phyloP scores from a whole-genome alignment of 64 coral and sea anemone genomes.

The Hydrozoanthus tunicans region DNA sequence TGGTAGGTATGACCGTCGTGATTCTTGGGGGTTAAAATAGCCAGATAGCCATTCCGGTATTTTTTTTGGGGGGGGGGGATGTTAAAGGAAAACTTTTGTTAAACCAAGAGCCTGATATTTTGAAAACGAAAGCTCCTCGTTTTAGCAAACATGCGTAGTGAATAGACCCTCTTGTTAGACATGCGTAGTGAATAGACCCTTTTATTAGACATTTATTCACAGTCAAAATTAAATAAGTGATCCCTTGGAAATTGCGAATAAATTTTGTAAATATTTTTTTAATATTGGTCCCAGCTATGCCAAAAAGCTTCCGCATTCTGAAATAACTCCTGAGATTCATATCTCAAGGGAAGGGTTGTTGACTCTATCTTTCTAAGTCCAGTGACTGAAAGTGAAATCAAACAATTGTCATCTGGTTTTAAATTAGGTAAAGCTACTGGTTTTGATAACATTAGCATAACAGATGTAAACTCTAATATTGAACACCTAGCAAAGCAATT shows the following conservation, averaged over 20 bases:
- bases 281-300: slow-evolving; percentile 23
- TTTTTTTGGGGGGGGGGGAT: too few species aligned
- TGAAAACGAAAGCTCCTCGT: too few species aligned
- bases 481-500: background rate
- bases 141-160: too few species aligned
- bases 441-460: background rate
- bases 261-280: slow-evolving; percentile 42
- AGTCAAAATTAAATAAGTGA: slow-evolving; percentile 38
- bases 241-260: slow-evolving; percentile 35
- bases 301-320: background rate
- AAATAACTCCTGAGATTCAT: background rate
- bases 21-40: too few species aligned
- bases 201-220: background rate
- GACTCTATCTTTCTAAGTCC: slow-evolving; percentile 30
- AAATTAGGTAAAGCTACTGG: slow-evolving; percentile 9
- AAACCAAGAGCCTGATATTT: too few species aligned
- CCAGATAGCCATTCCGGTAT: too few species aligned
- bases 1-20: too few species aligned
- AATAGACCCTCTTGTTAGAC: too few species aligned
- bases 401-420: slow-evolving; percentile 13
- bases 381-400: slow-evolving; percentile 22
- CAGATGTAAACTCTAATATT: slow-evolving; percentile 18
- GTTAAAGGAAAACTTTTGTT: too few species aligned
- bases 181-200: too few species aligned
- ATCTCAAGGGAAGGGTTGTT: background rate